Percentiles rank a stretch among this genome's conserved stretches.
phyloP scores from a whole-genome alignment of 2,888 invertebrate genomes.

The Cosmorhoe ocellata region DNA sequence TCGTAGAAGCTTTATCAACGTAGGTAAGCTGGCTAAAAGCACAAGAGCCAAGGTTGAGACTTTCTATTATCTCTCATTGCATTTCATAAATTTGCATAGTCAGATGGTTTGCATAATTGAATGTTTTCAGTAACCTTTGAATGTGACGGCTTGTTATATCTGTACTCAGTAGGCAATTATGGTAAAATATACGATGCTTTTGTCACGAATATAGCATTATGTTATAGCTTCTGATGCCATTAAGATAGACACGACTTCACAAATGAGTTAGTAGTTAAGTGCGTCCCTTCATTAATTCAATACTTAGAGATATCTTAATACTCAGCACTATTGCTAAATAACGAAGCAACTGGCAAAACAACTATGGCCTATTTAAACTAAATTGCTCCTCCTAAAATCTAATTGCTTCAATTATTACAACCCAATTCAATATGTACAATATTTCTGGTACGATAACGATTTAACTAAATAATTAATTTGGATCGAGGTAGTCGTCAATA shows the following conservation, averaged over 20 bases:
- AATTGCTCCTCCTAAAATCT: not conserved
- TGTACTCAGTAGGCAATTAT: slow-evolving; percentile 32
- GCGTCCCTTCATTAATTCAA: slow-evolving; percentile 1
- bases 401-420: slow-evolving; percentile 14
- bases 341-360: no score
- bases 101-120: slow-evolving; percentile 43
- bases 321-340: no score
- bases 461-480: slow-evolving; percentile 41
- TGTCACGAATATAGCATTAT: slow-evolving; percentile 26
- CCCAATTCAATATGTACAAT: slow-evolving; percentile 36
- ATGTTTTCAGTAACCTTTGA: slow-evolving; percentile 44
- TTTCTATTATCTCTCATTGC: slow-evolving; percentile 26
- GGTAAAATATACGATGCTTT: slow-evolving; percentile 29
- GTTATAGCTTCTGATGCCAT: slow-evolving; percentile 21
- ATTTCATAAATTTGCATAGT: slow-evolving; percentile 44
- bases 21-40: slow-evolving; percentile 3
- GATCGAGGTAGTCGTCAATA: slow-evolving; percentile 47
- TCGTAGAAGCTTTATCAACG: not conserved
- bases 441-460: slow-evolving; percentile 9
- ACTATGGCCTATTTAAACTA: no score
- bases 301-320: not conserved
- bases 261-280: slow-evolving; percentile 3
- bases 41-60: slow-evolving; percentile 10
- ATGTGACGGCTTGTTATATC: slow-evolving; percentile 39
- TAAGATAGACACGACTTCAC: slow-evolving; percentile 18